Percentiles rank a stretch among this genome's conserved stretches.
These are phyloP conservation scores for Oegoconia quadripuncta DNA, from an alignment of 2,888 invertebrate species.

Conservation along the genomic window DNA sequence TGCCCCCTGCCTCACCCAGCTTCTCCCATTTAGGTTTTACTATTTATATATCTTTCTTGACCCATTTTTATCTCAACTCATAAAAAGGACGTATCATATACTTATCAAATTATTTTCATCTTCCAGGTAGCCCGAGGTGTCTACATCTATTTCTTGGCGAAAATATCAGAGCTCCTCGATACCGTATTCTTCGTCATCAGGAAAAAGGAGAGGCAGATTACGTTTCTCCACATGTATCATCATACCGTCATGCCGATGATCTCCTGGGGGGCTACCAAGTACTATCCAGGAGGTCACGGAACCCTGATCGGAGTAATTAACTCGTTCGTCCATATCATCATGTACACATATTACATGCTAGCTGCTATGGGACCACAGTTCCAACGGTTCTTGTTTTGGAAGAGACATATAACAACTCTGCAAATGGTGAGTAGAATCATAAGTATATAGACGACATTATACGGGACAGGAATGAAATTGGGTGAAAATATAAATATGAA, in stretches of 20 bases:
- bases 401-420: conserved; percentile 92
- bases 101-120: conserved; percentile 3
- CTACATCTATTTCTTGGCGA: conserved; percentile 92
- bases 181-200: conserved; percentile 96
- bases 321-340: conserved; percentile 96
- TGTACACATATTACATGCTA: conserved; percentile 95
- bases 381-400: conserved; percentile 96
- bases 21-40: too few relatives aligned
- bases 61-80: too few relatives aligned
- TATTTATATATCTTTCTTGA: too few relatives aligned
- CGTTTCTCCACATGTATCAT: conserved; percentile 95
- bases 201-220: conserved; percentile 93
- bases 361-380: conserved; percentile 93
- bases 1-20: too few relatives aligned
- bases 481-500: too few relatives aligned
- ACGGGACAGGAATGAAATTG: too few relatives aligned
- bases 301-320: conserved; percentile 94
- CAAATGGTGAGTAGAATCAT: conserved; percentile 94
- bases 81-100: too few relatives aligned
- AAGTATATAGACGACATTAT: too few relatives aligned
- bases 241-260: conserved; percentile 97
- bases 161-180: conserved; percentile 93
- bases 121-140: conserved; percentile 83
- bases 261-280: conserved; percentile 95
- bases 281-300: conserved; percentile 92